A percentile compares a stretch with the other conserved stretches of the same genome.
Conservation (phyloP, 2,888 invertebrate genomes). For the Drosophila ustulata region DNA sequence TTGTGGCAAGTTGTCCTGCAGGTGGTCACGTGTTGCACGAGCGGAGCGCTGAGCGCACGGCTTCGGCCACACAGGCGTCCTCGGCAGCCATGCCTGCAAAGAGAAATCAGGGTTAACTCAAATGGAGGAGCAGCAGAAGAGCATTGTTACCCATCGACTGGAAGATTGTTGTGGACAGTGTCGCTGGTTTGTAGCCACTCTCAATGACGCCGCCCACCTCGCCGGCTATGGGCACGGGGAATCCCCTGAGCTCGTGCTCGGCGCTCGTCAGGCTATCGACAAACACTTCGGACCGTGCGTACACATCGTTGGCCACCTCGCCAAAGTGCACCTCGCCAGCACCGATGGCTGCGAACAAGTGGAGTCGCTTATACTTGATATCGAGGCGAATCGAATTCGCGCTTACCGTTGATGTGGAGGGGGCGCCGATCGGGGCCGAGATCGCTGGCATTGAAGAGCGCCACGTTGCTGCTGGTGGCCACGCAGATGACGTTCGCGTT, state of each 20-base stretch:
- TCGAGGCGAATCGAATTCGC: neutral
- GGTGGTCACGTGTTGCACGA: neutral
- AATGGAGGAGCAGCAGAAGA: neutral
- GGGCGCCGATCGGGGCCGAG: conserved; percentile 86
- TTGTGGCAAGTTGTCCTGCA: too few species aligned
- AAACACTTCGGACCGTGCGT: conserved; percentile 86
- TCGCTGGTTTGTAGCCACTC: conserved; percentile 68
- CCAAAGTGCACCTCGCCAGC: conserved; percentile 85
- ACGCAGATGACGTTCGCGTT: conserved; percentile 88
- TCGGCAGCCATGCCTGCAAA: conserved; percentile 88
- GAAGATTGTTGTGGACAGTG: conserved; percentile 86
- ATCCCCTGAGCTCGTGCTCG: conserved; percentile 85
- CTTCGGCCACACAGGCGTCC: conserved; percentile 87
- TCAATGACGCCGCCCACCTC: conserved; percentile 87
- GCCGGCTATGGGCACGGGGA: conserved; percentile 86
- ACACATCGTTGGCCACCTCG: conserved; percentile 86
- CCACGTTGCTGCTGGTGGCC: conserved; percentile 86
- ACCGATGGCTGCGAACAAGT: conserved; percentile 86
- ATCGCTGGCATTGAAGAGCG: conserved; percentile 85
- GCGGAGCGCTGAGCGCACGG: conserved; percentile 83
- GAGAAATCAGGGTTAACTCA: neutral
- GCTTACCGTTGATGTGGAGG: conserved; percentile 88
- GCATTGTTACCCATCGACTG: conserved; percentile 87
- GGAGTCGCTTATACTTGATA: neutral
- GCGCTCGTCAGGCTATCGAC: conserved; percentile 87